These are phyloP conservation scores for Chymomyza fuscimana DNA, from an alignment of 2,888 invertebrate species.

Conservation along the genomic window DNA sequence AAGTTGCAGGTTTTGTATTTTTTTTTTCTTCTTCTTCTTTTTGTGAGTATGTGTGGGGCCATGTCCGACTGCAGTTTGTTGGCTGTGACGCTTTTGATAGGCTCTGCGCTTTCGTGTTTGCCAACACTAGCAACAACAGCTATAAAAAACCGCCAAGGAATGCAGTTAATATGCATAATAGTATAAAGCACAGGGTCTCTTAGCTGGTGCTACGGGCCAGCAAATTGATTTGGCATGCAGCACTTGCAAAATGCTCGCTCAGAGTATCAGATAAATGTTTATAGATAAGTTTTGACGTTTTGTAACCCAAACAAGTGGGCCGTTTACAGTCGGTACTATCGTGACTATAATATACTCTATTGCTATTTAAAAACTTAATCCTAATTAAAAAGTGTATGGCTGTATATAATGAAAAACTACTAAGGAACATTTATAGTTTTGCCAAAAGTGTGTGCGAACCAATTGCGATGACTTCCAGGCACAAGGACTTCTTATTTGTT, in stretches of 20 bases:
- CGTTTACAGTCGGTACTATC: too few relatives aligned
- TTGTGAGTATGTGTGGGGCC: neutral
- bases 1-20: neutral
- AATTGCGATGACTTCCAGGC: too few relatives aligned
- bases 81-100: neutral
- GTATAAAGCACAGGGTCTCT: neutral
- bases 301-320: neutral
- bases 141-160: constrained; percentile 39
- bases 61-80: neutral
- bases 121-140: neutral
- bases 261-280: neutral
- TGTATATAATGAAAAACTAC: too few relatives aligned
- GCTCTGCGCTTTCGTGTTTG: constrained; percentile 3
- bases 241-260: neutral
- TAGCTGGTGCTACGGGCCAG: neutral
- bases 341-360: too few relatives aligned
- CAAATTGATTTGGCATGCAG: neutral
- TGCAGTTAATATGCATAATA: constrained; percentile 62
- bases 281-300: neutral
- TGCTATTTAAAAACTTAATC: too few relatives aligned
- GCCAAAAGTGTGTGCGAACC: too few relatives aligned
- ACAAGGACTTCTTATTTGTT: too few relatives aligned
- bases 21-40: neutral
- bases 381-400: too few relatives aligned
- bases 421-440: too few relatives aligned